Evolutionary conservation across 2,888 invertebrate species (phyloP), one percentile per base, ranked within the genome.

Genomic region (Caenorhabditis sp.): DNA sequence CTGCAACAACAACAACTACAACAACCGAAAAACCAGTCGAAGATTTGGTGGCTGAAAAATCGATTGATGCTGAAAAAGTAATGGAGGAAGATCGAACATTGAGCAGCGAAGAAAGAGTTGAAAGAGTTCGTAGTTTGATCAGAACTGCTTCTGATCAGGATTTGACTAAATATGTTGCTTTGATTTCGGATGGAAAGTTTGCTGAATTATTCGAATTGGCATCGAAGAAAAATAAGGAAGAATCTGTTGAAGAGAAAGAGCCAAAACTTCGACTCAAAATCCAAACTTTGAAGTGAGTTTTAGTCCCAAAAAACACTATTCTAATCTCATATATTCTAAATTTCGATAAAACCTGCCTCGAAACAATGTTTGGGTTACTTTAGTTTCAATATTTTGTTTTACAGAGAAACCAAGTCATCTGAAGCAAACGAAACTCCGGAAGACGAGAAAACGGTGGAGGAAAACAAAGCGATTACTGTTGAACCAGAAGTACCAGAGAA

Each of bases 181-280:
- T 79, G 24, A 79, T 79, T 23, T 74, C 79, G 17, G 79, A 79
- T 50, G 79, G 76, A 49, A 77, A 79, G 37, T 79, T 79, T 63
- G 55, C 60, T 1, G 64, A 74, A 31, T 63, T 74, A 5, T 69
- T 74, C 26, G 73, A 65, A 17, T 63, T 79, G 43, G 66, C 75
- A 10, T 62, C 65, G 36, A 58, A 65, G 62, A 72, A 72, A 49
- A 55, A 60, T 49, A 24, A 31, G 54, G 53, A 36, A 37, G 6
- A 53, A 53, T 53, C 21, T 19, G 43, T n/a, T 50, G 1, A 64
- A 57, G 21, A 27, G n/a, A 49, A 55, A 14, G 62, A 66, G 17
- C 55, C 63, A 49, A 71, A 71, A 24, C 37, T 71, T 1, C 37
- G 59, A 12, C 63, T 59, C 6, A 72, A 72, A 31, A 67, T 72